Conservation (phyloP, 2,113 vertebrate genomes). For the Trogon surrucura region DNA sequence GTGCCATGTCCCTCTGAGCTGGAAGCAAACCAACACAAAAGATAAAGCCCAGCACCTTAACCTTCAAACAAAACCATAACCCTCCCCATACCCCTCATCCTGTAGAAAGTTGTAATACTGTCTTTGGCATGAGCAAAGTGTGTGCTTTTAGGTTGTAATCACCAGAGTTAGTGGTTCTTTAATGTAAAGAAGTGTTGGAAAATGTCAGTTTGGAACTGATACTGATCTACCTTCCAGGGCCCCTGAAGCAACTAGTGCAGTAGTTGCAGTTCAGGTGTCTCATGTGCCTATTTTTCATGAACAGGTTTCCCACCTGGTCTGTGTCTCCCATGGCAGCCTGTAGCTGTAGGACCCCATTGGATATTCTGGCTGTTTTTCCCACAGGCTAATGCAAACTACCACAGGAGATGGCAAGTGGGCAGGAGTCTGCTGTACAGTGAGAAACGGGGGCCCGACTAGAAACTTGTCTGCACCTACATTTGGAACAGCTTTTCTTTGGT, state of each 20-base stretch:
- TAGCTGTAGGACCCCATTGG: slow-evolving; percentile 36
- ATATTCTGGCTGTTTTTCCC: slow-evolving; percentile 43
- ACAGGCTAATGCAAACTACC: slow-evolving; percentile 51
- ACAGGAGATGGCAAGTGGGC: background rate
- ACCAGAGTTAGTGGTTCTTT: background rate
- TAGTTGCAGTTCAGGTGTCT: slow-evolving; percentile 40
- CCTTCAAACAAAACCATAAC: background rate
- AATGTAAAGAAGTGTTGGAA: background rate
- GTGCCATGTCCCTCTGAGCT: background rate
- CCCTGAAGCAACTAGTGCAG: background rate
- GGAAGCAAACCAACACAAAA: background rate
- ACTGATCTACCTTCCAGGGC: background rate
- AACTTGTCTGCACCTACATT: background rate
- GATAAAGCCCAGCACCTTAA: background rate
- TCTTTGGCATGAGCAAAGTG: background rate
- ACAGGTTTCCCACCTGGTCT: slow-evolving; percentile 46
- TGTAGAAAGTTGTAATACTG: rapidly evolving
- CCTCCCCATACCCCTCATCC: background rate
- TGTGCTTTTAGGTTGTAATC: background rate
- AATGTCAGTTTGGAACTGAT: background rate
- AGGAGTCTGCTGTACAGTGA: background rate
- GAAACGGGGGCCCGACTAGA: background rate
- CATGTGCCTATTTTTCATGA: slow-evolving; percentile 40
- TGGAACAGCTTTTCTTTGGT: background rate
- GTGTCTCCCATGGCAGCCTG: slow-evolving; percentile 5